These are phyloP conservation scores for Mercenaria mercenaria DNA, from an alignment of 1,140 invertebrate genomes.

Conservation along the genomic window DNA sequence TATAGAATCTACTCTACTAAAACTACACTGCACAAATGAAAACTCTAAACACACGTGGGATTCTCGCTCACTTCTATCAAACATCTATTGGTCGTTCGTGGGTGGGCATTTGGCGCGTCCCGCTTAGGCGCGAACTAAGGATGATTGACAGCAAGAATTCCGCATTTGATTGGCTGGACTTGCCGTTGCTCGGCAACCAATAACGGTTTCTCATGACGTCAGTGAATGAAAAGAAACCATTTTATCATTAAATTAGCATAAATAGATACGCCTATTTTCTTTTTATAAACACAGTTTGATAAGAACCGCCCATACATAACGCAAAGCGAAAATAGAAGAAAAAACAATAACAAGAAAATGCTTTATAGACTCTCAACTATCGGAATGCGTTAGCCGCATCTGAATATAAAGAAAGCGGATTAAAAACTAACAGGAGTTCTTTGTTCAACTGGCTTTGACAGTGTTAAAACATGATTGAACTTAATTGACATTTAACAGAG, in stretches of 20 bases:
- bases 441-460: too few species aligned
- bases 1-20: conserved; percentile 75
- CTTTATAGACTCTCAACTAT: background rate
- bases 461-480: too few species aligned
- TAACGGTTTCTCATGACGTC: conserved; percentile 72
- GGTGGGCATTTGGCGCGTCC: conserved; percentile 80
- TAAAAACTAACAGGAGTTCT: too few species aligned
- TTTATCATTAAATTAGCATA: conserved; percentile 60
- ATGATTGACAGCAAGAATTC: conserved; percentile 77
- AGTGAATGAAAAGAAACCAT: conserved; percentile 25
- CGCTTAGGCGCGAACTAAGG: conserved; percentile 77
- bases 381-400: too few species aligned
- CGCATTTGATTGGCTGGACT: conserved; percentile 72
- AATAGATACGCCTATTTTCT: conserved; percentile 47
- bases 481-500: too few species aligned
- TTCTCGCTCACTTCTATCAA: conserved; percentile 59
- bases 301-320: background rate
- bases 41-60: conserved; percentile 78
- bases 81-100: conserved; percentile 78
- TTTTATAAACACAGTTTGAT: conserved; percentile 29
- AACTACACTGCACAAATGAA: conserved; percentile 77
- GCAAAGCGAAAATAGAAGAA: conserved; percentile 10
- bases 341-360: background rate
- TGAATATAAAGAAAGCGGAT: too few species aligned
- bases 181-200: conserved; percentile 76